A percentile compares a stretch with the other conserved stretches of the same genome.
Evolutionary conservation across 2,888 invertebrate genomes (phyloP).

Genomic region (Metallyticus violacea): DNA sequence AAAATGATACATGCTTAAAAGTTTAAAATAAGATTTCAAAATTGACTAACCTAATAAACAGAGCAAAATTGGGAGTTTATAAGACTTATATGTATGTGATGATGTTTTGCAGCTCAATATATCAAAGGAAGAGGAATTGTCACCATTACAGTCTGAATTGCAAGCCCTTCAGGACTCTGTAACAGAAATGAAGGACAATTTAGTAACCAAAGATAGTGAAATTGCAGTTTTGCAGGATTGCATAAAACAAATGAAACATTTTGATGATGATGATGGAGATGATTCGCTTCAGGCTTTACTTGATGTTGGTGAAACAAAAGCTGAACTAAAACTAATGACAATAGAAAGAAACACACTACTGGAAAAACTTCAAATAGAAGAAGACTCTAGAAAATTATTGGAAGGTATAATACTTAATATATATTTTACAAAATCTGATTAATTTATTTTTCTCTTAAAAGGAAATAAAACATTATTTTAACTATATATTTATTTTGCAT

Average conservation of each 20-base stretch:
- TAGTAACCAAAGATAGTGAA: slow-evolving; percentile 44
- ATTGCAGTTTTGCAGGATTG: slow-evolving; percentile 38
- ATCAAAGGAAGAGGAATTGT: slow-evolving; percentile 53
- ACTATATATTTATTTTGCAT: no score
- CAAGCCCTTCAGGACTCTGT: slow-evolving; percentile 51
- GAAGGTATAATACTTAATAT: slow-evolving; percentile 43
- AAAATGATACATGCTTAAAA: no score
- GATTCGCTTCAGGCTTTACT: slow-evolving; percentile 48
- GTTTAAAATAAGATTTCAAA: no score
- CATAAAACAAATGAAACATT: slow-evolving; percentile 28
- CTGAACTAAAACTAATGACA: slow-evolving; percentile 55
- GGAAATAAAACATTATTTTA: no score
- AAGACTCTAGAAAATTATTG: slow-evolving; percentile 47
- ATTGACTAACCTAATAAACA: no score
- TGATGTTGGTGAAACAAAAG: slow-evolving; percentile 56
- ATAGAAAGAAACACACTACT: slow-evolving; percentile 53
- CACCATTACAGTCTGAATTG: slow-evolving; percentile 51
- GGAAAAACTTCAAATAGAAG: slow-evolving; percentile 49
- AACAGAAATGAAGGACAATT: slow-evolving; percentile 45
- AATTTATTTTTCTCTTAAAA: not conserved
- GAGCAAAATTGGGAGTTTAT: no score
- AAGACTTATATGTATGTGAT: no score
- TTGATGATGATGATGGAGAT: slow-evolving; percentile 7
- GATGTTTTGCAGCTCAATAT: not conserved
- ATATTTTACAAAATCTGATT: not conserved